Percentiles rank a stretch among this genome's conserved stretches.
Evolutionary conservation across 2,888 invertebrate species (phyloP).

Genomic region (Pyrgus malvae): DNA sequence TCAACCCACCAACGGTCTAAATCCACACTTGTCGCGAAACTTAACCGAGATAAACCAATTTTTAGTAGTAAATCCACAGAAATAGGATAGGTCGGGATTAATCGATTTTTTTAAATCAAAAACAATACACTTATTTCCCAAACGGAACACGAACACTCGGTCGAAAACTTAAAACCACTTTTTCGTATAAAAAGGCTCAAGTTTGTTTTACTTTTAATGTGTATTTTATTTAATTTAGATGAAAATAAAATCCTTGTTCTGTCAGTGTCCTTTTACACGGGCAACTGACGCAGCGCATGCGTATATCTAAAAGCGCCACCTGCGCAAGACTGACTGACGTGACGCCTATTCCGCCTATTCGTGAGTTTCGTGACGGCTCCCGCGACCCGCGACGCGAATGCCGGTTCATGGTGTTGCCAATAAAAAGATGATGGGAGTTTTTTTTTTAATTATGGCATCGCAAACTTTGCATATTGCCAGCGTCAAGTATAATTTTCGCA

Average conservation of each 20-base stretch:
- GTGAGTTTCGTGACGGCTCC: constrained; percentile 38
- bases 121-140: constrained; percentile 40
- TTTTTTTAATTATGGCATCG: no score
- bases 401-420: constrained; percentile 13
- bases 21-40: constrained; percentile 69
- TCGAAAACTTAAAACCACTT: constrained; percentile 44
- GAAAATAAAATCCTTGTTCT: constrained; percentile 52
- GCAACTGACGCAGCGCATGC: constrained; percentile 53
- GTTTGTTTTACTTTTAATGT: constrained; percentile 48
- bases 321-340: constrained; percentile 57
- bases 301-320: constrained; percentile 51
- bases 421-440: not conserved
- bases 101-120: constrained; percentile 63
- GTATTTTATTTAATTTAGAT: constrained; percentile 47
- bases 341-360: constrained; percentile 35
- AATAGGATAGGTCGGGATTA: constrained; percentile 53
- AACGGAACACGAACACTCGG: constrained; percentile 39
- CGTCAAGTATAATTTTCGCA: no score
- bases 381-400: constrained; percentile 38
- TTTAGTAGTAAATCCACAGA: constrained; percentile 57
- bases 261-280: constrained; percentile 60
- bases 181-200: constrained; percentile 50
- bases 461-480: no score
- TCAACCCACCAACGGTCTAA: constrained; percentile 51
- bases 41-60: constrained; percentile 52